Evolutionary conservation across 1,140 invertebrate genomes (phyloP), one percentile per base, ranked within the genome.

Genomic region (Bombus confusus): DNA sequence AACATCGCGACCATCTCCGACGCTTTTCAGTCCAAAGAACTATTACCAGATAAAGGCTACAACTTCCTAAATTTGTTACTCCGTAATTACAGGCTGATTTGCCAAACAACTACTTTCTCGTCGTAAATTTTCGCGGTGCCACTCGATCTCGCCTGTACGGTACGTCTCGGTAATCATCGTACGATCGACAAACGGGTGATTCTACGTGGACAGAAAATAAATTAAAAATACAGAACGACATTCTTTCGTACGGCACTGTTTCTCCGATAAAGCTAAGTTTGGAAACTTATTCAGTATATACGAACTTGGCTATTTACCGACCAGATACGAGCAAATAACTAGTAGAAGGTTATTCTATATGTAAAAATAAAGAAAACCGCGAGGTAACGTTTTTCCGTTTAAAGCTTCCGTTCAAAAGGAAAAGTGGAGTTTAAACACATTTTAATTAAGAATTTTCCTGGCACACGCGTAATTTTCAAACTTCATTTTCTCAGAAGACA

Each of bases 1-100:
- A 74, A 41, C 69, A 80, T 73, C 82, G 75, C 34, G 64, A 71
- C 74, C n/a, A 57, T 84, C 75, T 52, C 57, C 31, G 34, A 52
- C 52, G 41, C 57, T 85, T 25, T 59, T 79, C 68, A 37, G 18
- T 57, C 57, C n/a, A 25, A 73, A 41, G 73, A 68, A 66, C 52
- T 64, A 72, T 80, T 80, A 73, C 57, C 12, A 34, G n/a, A 80
- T 37, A 73, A 66, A 79, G 52, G 76, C 73, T 74, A 80, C 57
- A 43, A 18, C 77, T 85, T 80, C 57, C 77, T 34, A 28, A 66
- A 22, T 80, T 80, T 73, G 66, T 66, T 37, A 34, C 18, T 18
- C 39, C 71, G 28, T 34, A 37, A 62, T 77, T 47, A 43, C 28
- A 77, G 39, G 25, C 47, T 57, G 47, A 83, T 83, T 78, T 83